Conservation (phyloP, 2,113 vertebrate species). For the Lepidothrix coronata region DNA sequence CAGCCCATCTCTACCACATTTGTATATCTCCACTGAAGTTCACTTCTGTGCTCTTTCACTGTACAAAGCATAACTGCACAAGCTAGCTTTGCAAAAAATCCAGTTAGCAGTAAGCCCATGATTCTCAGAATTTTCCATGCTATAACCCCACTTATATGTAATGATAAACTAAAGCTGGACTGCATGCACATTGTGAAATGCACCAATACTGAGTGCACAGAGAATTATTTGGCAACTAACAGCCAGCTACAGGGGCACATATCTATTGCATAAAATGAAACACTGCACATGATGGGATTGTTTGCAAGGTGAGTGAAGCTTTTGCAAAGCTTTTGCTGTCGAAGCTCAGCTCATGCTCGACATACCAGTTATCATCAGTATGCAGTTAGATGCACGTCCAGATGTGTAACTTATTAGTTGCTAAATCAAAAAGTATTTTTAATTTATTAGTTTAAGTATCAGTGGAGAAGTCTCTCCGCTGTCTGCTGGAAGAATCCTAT, state of each 20-base stretch:
- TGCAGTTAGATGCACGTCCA: background rate
- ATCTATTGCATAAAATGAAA: background rate
- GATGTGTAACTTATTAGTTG: slow-evolving; percentile 48
- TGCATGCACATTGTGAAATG: background rate
- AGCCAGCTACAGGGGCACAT: fast-evolving
- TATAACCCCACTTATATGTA: background rate
- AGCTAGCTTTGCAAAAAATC: background rate
- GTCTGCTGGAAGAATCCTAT: slow-evolving; percentile 38
- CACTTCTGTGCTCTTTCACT: background rate
- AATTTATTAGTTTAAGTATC: background rate
- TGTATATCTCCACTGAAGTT: background rate
- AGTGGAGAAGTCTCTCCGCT: background rate
- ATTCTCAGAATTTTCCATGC: background rate
- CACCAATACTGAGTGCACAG: background rate
- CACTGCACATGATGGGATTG: background rate
- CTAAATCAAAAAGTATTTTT: background rate
- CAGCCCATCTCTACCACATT: background rate
- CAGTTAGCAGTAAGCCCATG: background rate
- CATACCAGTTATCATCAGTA: background rate
- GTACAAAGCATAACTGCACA: background rate
- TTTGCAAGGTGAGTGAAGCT: background rate
- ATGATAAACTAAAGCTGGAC: background rate
- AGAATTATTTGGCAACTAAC: background rate
- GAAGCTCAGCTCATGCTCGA: background rate
- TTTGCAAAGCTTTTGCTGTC: background rate